Evolutionary conservation across 2,888 invertebrate species (phyloP).

Genomic region (Plagodis pulveraria): DNA sequence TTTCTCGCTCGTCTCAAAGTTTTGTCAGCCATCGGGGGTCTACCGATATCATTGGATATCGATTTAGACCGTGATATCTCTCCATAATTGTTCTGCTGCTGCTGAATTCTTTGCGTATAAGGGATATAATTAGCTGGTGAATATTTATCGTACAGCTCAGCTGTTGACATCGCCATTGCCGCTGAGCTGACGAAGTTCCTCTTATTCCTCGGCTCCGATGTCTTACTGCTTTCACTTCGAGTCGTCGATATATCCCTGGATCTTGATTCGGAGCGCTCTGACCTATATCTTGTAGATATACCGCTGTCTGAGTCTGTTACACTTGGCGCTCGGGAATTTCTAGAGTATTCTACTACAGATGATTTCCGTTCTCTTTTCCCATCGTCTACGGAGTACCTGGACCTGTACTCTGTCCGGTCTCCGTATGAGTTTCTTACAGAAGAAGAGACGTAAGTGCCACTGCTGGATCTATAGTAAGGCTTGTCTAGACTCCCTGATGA

Average conservation of each 20-base stretch:
- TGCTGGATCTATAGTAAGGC: constrained; percentile 78
- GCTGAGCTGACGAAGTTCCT: constrained; percentile 61
- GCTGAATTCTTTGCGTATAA: constrained; percentile 72
- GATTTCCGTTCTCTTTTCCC: constrained; percentile 73
- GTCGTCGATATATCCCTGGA: constrained; percentile 82
- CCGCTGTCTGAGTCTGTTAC: constrained; percentile 79
- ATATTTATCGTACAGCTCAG: constrained; percentile 90
- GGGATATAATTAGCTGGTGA: constrained; percentile 91
- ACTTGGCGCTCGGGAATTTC: constrained; percentile 72
- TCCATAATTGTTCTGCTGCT: constrained; percentile 60
- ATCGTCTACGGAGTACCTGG: constrained; percentile 70
- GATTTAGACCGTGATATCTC: constrained; percentile 83
- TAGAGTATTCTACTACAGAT: constrained; percentile 67
- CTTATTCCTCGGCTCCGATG: constrained; percentile 29
- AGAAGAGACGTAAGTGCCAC: constrained; percentile 72
- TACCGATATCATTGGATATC: constrained; percentile 85
- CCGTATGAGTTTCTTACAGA: constrained; percentile 63
- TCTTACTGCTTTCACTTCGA: constrained; percentile 81
- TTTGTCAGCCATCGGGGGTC: constrained; percentile 70
- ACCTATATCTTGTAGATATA: constrained; percentile 64
- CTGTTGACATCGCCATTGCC: constrained; percentile 84
- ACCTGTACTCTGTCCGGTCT: constrained; percentile 68
- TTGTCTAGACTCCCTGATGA: constrained; percentile 80
- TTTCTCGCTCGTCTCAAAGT: constrained; percentile 63
- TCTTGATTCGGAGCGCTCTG: constrained; percentile 81